Evolutionary conservation across 2,888 invertebrate genomes (phyloP), one percentile per base, ranked within the genome.

Genomic region (Noctua janthina): DNA sequence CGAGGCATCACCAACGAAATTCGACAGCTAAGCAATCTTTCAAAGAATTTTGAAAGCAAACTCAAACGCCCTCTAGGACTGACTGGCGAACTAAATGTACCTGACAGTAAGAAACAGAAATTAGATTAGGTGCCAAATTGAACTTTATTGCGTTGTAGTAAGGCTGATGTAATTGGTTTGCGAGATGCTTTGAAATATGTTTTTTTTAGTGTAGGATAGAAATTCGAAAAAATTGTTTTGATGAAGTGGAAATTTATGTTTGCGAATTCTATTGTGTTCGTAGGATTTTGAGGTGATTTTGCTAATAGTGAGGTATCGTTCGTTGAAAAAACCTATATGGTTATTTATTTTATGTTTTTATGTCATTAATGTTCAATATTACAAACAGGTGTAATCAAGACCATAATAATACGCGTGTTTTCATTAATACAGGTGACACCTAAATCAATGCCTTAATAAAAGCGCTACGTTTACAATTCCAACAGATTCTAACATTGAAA

Each of bases 1-100:
- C 82, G 93, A 0, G 94, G 92, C 0, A 94, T 96, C n/a, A 93
- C 95, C 0, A 93, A 94, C 77, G 95, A 96, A 83, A 94, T 96
- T 5, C 78, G 94, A 13, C 92, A 92, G 2, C 72, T 96, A 17
- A 93, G 83, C 10, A 93, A 93, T 75, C 69, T 95, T 13, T 89
- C 94, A 0, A 94, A 93, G 49, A 91, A 56, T 15, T 86, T 91
- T 46, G 94, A 94, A 2, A 87, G 83, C 0, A 93, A 93, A 75
- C 78, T 94, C 3, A 95, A 95, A 78, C 91, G 95, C 0, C 90
- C 94, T 0, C 29, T 88, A 1, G 76, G 74, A 46, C 17, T 90
- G 15, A 82, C 78, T 4, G 85, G 86, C 0, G 93, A 93, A 7
- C 74, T 90, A 0, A 81, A 81, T 0, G 90, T 84, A 76, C 84